Base-by-base conservation (phyloP, 2,797 vertebrate species). In the Falco peregrinus region DNA sequence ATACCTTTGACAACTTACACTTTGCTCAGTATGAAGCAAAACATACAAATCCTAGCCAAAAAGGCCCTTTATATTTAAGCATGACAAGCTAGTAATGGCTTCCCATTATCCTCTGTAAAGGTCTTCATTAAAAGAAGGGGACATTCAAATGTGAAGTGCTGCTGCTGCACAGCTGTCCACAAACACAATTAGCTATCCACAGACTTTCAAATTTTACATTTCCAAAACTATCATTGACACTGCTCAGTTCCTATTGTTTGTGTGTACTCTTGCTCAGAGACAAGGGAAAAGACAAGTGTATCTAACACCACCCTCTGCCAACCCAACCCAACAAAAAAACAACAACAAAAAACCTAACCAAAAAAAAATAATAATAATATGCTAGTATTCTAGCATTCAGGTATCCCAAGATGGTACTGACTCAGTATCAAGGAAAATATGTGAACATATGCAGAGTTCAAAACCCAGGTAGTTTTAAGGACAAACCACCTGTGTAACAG, bases 401-500 rank as follows among this genome's bases (percentile, higher is more conserved):
- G 24, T 59, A 57, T 13, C 20, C 26, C 21, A 56, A 10, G 5
- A 24, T 8, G 7, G 26, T 28, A 53, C 14, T 70, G 13, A 47
- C 16, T 82, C 9, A 19, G 0, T 13, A 56, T 17, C 9, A 78
- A 71, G 7, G 9, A 53, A 51, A 5, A 69, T 2, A 24, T 0
- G 4, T 45, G 35, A 81, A 64, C 22, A 35, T 1, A 67, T 1
- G 6, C 18, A 63, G 37, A 61, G 43, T 41, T 73, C 28, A 56
- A 78, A 81, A 54, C 6, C 12, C 57, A n/a, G 14, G 6, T 9
- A 56, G 13, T 75, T 87, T 73, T 16, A 56, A 64, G 28, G 61
- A 47, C 17, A 7, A 50, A n/a, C 2, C 20, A 68, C 16, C 35
- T n/a, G 33, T 5, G 0, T 17, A n/a, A 39, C 0, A 3, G 17